These are phyloP conservation scores for Phaethon lepturus DNA, from an alignment of 2,113 vertebrate genomes.

Conservation along the genomic window DNA sequence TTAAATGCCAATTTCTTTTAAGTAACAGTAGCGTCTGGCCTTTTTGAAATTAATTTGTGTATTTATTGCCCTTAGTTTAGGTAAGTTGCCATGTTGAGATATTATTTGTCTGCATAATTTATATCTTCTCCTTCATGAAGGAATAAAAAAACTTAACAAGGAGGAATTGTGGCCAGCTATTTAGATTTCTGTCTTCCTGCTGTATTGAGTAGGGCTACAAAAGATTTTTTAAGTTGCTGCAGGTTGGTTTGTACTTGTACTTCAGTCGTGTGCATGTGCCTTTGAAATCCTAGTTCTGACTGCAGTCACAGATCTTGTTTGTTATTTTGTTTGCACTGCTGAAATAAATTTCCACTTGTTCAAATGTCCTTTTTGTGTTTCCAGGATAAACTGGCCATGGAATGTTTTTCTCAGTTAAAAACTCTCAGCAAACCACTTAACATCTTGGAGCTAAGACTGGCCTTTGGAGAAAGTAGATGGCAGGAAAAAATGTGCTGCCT, in stretches of 20 bases:
- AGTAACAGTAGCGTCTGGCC: neutral
- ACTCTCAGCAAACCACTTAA: slow-evolving; percentile 80
- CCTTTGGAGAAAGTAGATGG: slow-evolving; percentile 66
- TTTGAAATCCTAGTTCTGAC: neutral
- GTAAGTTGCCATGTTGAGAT: neutral
- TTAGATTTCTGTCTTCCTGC: neutral
- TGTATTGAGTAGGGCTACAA: neutral
- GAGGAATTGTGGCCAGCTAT: neutral
- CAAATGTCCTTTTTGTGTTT: neutral
- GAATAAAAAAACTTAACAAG: neutral
- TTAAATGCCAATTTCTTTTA: neutral
- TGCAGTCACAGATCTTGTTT: neutral
- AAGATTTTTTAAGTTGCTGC: neutral
- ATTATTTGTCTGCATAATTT: neutral
- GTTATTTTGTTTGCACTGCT: neutral
- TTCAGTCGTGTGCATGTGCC: neutral
- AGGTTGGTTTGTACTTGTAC: neutral
- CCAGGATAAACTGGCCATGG: slow-evolving; percentile 84
- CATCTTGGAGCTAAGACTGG: slow-evolving; percentile 72
- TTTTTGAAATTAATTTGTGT: neutral
- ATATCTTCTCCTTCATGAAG: neutral
- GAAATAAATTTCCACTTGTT: neutral
- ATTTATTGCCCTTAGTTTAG: neutral
- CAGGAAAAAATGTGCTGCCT: slow-evolving; percentile 82
- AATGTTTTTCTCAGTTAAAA: slow-evolving; percentile 83